phyloP scores from a whole-genome alignment of 2,888 invertebrate genomes.

The Helicoverpa assulta region DNA sequence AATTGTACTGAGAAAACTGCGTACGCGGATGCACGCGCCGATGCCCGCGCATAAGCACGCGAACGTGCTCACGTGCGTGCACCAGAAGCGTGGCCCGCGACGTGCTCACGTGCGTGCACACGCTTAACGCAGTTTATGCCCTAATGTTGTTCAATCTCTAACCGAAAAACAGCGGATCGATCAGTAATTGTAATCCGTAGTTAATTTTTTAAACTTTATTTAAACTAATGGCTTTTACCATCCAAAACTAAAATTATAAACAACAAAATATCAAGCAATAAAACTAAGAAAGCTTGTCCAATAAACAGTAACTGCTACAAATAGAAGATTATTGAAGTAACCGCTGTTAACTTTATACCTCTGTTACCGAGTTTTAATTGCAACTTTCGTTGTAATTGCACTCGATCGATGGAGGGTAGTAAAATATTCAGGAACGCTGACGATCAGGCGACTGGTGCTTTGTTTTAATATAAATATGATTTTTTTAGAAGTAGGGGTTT shows the following conservation, averaged over 20 bases:
- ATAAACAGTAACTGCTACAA: slow-evolving; percentile 5
- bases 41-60: too few relatives aligned
- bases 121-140: too few relatives aligned
- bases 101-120: too few relatives aligned
- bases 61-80: too few relatives aligned
- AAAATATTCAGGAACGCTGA: slow-evolving; percentile 36
- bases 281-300: slow-evolving; percentile 6
- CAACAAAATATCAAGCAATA: background rate
- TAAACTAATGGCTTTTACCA: background rate
- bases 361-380: slow-evolving; percentile 34
- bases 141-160: too few relatives aligned
- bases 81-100: too few relatives aligned
- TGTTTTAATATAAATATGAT: slow-evolving; percentile 4
- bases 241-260: background rate
- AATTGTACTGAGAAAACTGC: too few relatives aligned
- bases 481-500: background rate
- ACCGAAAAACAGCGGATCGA: too few relatives aligned
- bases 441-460: slow-evolving; percentile 8
- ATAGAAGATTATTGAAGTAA: slow-evolving; percentile 7
- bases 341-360: background rate
- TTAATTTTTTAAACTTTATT: background rate
- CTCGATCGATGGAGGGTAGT: slow-evolving; percentile 33
- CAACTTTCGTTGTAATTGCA: slow-evolving; percentile 20
- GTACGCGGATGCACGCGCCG: too few relatives aligned
- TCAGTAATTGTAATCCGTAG: too few relatives aligned